Percentiles rank a stretch among this genome's conserved stretches.
These are phyloP conservation scores for Leptonema lineaticorne DNA, from an alignment of 1,140 invertebrate genomes.

Conservation along the genomic window DNA sequence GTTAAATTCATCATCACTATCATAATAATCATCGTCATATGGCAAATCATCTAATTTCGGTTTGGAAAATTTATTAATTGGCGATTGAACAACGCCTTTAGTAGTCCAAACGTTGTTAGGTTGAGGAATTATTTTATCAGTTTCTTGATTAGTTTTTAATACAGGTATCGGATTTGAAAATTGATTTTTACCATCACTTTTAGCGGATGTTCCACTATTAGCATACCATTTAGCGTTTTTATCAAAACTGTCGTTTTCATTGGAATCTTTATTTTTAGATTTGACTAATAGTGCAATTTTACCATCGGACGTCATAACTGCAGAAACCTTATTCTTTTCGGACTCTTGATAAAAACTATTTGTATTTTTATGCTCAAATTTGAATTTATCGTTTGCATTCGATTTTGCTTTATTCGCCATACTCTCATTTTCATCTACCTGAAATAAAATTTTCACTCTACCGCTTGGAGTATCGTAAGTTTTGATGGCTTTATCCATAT, in stretches of 20 bases:
- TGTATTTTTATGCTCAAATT: conserved; percentile 21
- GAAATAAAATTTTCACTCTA: conserved; percentile 37
- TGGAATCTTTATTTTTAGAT: conserved; percentile 28
- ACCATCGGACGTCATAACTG: conserved; percentile 38
- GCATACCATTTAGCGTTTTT: conserved; percentile 16
- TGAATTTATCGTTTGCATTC: conserved; percentile 1
- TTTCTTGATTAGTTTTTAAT: background rate
- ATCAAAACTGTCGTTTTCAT: conserved; percentile 18
- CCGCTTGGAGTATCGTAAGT: conserved; percentile 39
- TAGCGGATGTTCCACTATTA: background rate
- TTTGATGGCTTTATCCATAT: conserved; percentile 36
- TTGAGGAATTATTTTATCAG: conserved; percentile 28
- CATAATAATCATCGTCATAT: conserved; percentile 37
- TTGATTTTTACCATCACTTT: conserved; percentile 27
- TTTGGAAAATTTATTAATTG: conserved; percentile 13
- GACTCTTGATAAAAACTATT: conserved; percentile 37
- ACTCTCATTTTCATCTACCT: conserved; percentile 37
- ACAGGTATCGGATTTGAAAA: conserved; percentile 27
- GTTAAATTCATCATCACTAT: conserved; percentile 35
- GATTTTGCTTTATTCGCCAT: conserved; percentile 12
- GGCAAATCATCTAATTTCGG: conserved; percentile 34
- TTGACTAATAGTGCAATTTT: conserved; percentile 39
- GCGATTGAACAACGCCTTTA: conserved; percentile 14
- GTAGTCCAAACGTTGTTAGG: conserved; percentile 35
- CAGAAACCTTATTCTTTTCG: conserved; percentile 39